Conservation (phyloP, 2,797 vertebrate species). For the Trichosurus vulpecula region DNA sequence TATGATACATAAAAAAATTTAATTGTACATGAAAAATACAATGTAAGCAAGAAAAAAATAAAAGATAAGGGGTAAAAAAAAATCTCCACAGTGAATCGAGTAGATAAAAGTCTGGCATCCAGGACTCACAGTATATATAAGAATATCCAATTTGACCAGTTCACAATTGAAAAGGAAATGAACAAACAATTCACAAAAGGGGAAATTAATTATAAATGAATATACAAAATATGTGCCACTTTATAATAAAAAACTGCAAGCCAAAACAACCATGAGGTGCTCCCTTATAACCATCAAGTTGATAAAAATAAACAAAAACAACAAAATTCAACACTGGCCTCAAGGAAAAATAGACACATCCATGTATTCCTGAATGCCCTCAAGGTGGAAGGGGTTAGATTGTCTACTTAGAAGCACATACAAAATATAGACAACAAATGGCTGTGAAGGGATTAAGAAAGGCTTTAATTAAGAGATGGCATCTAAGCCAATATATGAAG, state of each 20-base stretch:
- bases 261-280: background rate
- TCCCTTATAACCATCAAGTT: too few relatives aligned
- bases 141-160: background rate
- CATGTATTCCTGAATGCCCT: background rate
- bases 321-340: too few relatives aligned
- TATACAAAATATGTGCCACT: background rate
- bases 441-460: too few relatives aligned
- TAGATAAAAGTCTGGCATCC: too few relatives aligned
- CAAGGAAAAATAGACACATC: background rate
- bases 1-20: too few relatives aligned
- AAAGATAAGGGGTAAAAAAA: too few relatives aligned
- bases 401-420: background rate
- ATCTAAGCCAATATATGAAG: too few relatives aligned
- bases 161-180: background rate
- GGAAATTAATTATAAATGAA: background rate
- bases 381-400: background rate
- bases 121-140: background rate
- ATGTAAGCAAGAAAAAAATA: too few relatives aligned
- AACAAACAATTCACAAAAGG: background rate
- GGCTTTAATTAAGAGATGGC: too few relatives aligned
- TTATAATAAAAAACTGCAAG: background rate
- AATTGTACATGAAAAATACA: too few relatives aligned
- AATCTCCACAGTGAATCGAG: too few relatives aligned
- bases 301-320: background rate
- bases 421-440: background rate